Evolutionary conservation across 2,888 invertebrate species (phyloP).

Genomic region (Iphiclides podalirius): DNA sequence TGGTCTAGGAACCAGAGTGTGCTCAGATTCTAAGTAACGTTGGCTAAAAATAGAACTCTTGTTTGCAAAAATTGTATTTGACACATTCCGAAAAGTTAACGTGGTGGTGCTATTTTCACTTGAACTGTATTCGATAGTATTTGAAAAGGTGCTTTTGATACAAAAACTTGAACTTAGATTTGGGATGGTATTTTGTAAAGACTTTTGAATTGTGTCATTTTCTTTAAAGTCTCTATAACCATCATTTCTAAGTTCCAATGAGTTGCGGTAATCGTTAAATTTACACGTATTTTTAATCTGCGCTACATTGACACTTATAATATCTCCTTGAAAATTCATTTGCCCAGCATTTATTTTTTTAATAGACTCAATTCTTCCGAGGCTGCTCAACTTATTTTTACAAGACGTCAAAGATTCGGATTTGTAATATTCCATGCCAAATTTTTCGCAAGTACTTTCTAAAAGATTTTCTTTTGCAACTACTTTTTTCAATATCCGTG

Average conservation of each 20-base stretch:
- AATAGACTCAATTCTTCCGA: not conserved
- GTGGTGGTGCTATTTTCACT: conserved; percentile 31
- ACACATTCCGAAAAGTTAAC: conserved; percentile 22
- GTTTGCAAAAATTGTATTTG: conserved; percentile 32
- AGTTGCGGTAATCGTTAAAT: conserved; percentile 14
- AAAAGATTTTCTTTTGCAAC: conserved; percentile 47
- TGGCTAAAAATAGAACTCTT: conserved; percentile 32
- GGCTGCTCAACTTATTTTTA: not conserved
- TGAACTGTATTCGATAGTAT: conserved; percentile 20
- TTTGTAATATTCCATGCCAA: not conserved
- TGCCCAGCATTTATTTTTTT: not conserved
- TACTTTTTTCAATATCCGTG: conserved; percentile 42
- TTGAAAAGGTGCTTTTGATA: conserved; percentile 2
- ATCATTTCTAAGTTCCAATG: not conserved
- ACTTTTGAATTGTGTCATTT: conserved; percentile 1
- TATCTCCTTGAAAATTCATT: conserved; percentile 40
- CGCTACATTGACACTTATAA: conserved; percentile 50
- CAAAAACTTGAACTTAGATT: conserved; percentile 8
- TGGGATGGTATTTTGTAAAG: conserved; percentile 1
- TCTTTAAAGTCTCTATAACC: not conserved
- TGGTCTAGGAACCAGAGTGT: not conserved
- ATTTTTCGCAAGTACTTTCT: conserved; percentile 31
- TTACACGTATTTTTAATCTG: conserved; percentile 37
- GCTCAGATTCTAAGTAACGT: conserved; percentile 11
- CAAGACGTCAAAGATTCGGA: not conserved